Evolutionary conservation across 2,113 vertebrate species (phyloP), one percentile per base, ranked within the genome.

Genomic region (Phaethon lepturus): DNA sequence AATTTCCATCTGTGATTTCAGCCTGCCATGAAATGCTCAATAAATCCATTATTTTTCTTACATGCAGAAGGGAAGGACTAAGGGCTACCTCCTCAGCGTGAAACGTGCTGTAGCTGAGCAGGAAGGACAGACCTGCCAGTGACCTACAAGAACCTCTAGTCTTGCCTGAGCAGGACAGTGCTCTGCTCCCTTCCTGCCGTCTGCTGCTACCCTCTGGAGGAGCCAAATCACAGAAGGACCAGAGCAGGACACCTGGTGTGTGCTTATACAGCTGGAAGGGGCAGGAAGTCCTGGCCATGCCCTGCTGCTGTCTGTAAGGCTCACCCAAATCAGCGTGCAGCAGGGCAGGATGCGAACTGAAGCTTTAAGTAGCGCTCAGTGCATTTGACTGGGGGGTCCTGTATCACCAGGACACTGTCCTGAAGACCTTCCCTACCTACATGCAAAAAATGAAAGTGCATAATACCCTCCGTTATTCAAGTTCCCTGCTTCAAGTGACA

Each of bases 11-110:
- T 15, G 24, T 58, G 31, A 13, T 67, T 75, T 86, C 16, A 67
- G 38, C 26, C 60, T 88, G 55, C 24, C 10, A 7, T 72, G 35
- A 67, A 77, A 74, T 35, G 47, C 42, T 35, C 19, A 45, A 16
- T 63, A 45, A 82, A 60, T 42, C 16, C 9, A 33, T 2, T 59
- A 1, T 73, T 87, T 77, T 73, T 33, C 45, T 77, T 24, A 3
- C 19, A 25, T 16, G 28, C 14, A 28, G 81, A 56, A 87, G 38
- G 3, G 4, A 47, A 60, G 35, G 35, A 35, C 13, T 53, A 14
- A 22, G 0, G 3, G 44, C 24, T n/a, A 4, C 8, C 22, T 4
- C 20, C 10, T 83, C 25, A 4, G 25, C 2, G 7, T 76, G 63
- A 52, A 56, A 47, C 0, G 1, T 8, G 49, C 35, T 45, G 53